These are phyloP conservation scores for Catostylus mosaicus DNA, from an alignment of 30 jellyfish, hydroid and myxozoan species.

Conservation along the genomic window DNA sequence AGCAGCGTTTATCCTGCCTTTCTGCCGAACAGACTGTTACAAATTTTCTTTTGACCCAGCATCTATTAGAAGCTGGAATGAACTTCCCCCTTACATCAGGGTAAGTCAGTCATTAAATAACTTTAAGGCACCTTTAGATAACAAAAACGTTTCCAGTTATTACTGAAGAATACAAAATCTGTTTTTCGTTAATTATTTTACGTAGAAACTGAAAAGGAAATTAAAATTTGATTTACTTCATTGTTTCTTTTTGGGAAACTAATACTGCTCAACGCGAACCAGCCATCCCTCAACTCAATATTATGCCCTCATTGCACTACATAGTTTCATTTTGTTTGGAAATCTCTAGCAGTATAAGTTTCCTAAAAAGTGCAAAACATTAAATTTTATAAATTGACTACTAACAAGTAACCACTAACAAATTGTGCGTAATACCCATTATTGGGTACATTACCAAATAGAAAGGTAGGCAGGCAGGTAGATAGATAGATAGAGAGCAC, in stretches of 20 bases:
- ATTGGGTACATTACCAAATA: neutral
- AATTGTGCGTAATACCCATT: neutral
- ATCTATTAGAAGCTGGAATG: slow-evolving; percentile 42
- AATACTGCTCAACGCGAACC: slow-evolving; percentile 27
- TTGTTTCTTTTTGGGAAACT: slow-evolving; percentile 24
- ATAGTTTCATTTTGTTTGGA: slow-evolving; percentile 16
- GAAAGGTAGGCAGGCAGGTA: neutral
- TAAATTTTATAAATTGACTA: slow-evolving; percentile 1
- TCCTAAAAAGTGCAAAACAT: neutral
- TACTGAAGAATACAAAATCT: slow-evolving; percentile 23
- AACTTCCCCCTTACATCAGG: slow-evolving; percentile 31
- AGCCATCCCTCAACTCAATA: neutral
- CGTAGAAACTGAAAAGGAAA: neutral
- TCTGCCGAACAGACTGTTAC: slow-evolving; percentile 43
- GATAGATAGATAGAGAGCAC: neutral
- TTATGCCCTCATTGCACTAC: slow-evolving; percentile 31
- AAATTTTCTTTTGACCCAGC: slow-evolving; percentile 44
- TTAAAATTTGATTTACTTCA: neutral
- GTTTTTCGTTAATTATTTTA: slow-evolving; percentile 26
- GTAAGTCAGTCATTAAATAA: slow-evolving; percentile 35
- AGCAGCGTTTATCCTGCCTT: slow-evolving; percentile 49
- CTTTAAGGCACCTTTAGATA: slow-evolving; percentile 47
- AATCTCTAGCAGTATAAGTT: slow-evolving; percentile 34
- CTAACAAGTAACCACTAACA: no score
- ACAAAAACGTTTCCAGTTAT: slow-evolving; percentile 18